Percentiles rank a stretch among this genome's conserved stretches.
These are phyloP conservation scores for Dolichallabes microphthalmus DNA, from an alignment of 2,113 vertebrate species.

Conservation along the genomic window DNA sequence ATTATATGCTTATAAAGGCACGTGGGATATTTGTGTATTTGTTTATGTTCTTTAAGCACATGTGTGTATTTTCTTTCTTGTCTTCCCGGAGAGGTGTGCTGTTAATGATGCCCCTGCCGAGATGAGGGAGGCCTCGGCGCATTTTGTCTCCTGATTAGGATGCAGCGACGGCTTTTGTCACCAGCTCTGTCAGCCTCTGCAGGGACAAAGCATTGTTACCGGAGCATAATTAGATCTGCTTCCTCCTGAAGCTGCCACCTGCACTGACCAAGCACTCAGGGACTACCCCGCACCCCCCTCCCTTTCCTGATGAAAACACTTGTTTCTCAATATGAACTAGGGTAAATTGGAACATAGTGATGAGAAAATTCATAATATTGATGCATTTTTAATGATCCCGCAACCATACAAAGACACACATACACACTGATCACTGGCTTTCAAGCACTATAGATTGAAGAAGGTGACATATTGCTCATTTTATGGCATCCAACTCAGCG, in stretches of 20 bases:
- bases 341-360: constrained; percentile 9
- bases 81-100: constrained; percentile 64
- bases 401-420: background rate
- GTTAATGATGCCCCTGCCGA: constrained; percentile 87
- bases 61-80: constrained; percentile 64
- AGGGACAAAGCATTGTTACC: constrained; percentile 90
- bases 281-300: constrained; percentile 55
- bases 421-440: constrained; percentile 30
- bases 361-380: constrained; percentile 14
- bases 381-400: constrained; percentile 21
- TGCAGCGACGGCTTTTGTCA: constrained; percentile 89
- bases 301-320: constrained; percentile 37
- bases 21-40: constrained; percentile 25
- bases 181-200: constrained; percentile 85
- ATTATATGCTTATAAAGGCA: constrained; percentile 18
- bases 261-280: constrained; percentile 74
- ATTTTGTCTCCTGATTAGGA: constrained; percentile 99
- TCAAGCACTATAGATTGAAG: constrained; percentile 15
- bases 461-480: constrained; percentile 60
- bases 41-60: constrained; percentile 14
- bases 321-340: constrained; percentile 33
- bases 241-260: constrained; percentile 76
- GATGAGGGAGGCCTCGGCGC: constrained; percentile 78
- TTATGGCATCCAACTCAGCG: constrained; percentile 68
- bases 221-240: constrained; percentile 89